A percentile compares a stretch with the other conserved stretches of the same genome.
These are phyloP conservation scores for Pseudomyrmex dendroicus DNA, from an alignment of 1,140 invertebrate species.

Conservation along the genomic window DNA sequence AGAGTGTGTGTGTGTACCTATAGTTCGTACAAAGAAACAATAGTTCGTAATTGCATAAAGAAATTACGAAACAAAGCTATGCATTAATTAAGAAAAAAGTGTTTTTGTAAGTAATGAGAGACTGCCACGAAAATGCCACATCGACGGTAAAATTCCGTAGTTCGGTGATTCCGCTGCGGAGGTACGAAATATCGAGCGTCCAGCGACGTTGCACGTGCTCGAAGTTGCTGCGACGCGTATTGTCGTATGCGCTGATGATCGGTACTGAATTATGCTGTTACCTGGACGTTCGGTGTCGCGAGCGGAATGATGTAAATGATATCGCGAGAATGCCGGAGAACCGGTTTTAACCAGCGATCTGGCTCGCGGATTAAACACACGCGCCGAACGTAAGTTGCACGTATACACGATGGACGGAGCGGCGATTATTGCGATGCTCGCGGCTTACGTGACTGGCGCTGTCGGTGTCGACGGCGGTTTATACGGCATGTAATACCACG, in stretches of 20 bases:
- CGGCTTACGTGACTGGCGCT: slow-evolving; percentile 67
- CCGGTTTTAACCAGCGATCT: slow-evolving; percentile 40
- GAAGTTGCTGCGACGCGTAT: neutral
- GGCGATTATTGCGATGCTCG: slow-evolving; percentile 54
- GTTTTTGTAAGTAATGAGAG: too few relatives aligned
- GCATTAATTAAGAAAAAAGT: too few relatives aligned
- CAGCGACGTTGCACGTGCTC: neutral
- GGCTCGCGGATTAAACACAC: slow-evolving; percentile 59
- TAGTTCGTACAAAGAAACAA: slow-evolving; percentile 39
- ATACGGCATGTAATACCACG: slow-evolving; percentile 54
- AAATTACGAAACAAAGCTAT: slow-evolving; percentile 11
- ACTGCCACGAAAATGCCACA: too few relatives aligned
- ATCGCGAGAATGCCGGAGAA: slow-evolving; percentile 23
- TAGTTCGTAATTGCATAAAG: neutral
- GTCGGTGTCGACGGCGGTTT: slow-evolving; percentile 34
- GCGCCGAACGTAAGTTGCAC: slow-evolving; percentile 33
- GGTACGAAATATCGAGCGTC: neutral
- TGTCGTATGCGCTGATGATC: neutral
- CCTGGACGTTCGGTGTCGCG: neutral
- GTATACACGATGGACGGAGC: slow-evolving; percentile 20
- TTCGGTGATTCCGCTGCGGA: neutral
- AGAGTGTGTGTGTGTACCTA: neutral
- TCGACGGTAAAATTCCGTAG: neutral
- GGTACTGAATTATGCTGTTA: slow-evolving; percentile 32
- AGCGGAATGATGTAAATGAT: slow-evolving; percentile 60